These are phyloP conservation scores for Metalampra italica DNA, from an alignment of 2,888 invertebrate genomes.

Conservation along the genomic window DNA sequence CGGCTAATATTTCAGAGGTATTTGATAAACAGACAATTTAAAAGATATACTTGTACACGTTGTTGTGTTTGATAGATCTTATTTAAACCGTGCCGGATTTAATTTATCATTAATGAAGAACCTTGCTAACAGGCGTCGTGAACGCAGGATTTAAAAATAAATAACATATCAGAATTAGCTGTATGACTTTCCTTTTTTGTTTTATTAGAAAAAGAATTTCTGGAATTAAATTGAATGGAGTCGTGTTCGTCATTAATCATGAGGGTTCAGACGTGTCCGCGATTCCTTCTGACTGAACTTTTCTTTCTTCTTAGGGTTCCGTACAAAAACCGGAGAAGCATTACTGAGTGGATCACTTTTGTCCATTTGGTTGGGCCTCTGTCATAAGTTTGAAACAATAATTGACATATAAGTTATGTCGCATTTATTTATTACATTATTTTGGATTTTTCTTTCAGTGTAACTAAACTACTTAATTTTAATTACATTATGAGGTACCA, in stretches of 20 bases:
- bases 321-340: conserved; percentile 4
- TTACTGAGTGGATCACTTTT: conserved; percentile 1
- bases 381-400: conserved; percentile 1
- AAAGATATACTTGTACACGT: too few relatives aligned
- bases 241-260: conserved; percentile 59
- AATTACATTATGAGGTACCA: background rate
- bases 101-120: too few relatives aligned
- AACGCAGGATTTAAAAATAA: too few relatives aligned
- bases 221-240: conserved; percentile 58
- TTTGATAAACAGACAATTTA: too few relatives aligned
- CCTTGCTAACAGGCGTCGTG: too few relatives aligned
- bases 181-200: conserved; percentile 41
- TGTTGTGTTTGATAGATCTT: too few relatives aligned
- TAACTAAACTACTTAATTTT: background rate
- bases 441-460: too few relatives aligned
- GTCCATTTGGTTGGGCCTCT: background rate
- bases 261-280: conserved; percentile 42
- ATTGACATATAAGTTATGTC: too few relatives aligned
- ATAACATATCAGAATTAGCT: conserved; percentile 8
- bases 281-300: conserved; percentile 40
- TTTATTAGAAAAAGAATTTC: conserved; percentile 45
- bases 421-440: too few relatives aligned
- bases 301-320: conserved; percentile 28
- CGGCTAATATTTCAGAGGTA: conserved; percentile 1
- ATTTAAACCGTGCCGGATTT: too few relatives aligned